phyloP scores from a whole-genome alignment of 2,797 vertebrate species.

The Emydoidea blandingii region DNA sequence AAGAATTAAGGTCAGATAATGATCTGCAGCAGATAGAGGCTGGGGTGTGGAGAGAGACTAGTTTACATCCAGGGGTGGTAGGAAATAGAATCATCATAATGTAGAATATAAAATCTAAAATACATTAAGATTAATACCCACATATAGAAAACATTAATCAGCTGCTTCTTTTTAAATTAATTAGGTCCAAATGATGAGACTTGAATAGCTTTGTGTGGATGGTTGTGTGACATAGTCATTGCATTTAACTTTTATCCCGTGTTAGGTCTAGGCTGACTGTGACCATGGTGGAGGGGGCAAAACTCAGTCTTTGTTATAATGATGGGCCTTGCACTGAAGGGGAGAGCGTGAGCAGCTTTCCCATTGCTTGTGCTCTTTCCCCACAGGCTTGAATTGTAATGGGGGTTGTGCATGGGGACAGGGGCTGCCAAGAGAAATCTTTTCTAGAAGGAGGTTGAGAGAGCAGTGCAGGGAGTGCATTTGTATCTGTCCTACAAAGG shows the following conservation, averaged over 20 bases:
- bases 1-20: background rate
- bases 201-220: fast-evolving
- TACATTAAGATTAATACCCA: background rate
- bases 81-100: background rate
- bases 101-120: background rate
- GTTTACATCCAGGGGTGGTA: background rate
- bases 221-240: background rate
- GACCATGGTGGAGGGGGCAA: background rate
- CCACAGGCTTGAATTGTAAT: background rate
- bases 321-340: background rate
- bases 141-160: background rate
- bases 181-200: background rate
- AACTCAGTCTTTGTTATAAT: background rate
- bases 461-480: background rate
- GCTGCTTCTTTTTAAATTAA: background rate
- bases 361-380: fast-evolving
- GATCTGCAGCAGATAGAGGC: slow-evolving; percentile 1
- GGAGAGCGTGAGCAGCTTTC: fast-evolving
- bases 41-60: background rate
- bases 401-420: background rate
- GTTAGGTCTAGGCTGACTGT: background rate
- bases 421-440: background rate
- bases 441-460: background rate
- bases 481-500: background rate
- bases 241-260: background rate